Conservation (phyloP, 2,888 invertebrate species). For the Trachelus tabidus region DNA sequence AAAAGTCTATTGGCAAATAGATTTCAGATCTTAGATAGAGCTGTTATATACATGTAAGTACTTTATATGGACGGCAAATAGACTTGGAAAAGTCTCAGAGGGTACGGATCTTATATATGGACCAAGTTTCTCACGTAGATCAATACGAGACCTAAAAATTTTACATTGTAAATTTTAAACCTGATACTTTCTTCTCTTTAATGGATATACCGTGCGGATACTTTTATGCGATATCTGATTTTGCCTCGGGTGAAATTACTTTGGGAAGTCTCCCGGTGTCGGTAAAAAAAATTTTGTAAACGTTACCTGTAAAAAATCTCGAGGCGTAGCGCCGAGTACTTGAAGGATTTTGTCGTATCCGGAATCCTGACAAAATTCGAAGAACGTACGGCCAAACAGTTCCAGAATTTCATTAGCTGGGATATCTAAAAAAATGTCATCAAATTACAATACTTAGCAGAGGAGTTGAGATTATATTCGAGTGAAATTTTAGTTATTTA, state of each 20-base stretch:
- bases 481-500: not conserved
- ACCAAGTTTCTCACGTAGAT: not conserved
- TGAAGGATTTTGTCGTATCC: constrained; percentile 97
- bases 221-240: not conserved
- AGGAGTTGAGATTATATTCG: not conserved
- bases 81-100: not conserved
- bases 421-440: constrained; percentile 74
- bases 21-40: not conserved
- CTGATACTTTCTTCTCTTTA: not conserved
- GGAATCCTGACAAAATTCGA: constrained; percentile 95
- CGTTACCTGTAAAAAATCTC: constrained; percentile 91
- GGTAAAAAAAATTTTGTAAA: not conserved
- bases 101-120: not conserved
- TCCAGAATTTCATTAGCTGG: constrained; percentile 91
- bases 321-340: constrained; percentile 92
- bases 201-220: not conserved
- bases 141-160: not conserved
- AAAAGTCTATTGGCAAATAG: not conserved
- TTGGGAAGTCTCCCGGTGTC: not conserved
- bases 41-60: not conserved
- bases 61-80: no score
- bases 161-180: not conserved
- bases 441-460: not conserved
- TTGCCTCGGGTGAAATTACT: not conserved
- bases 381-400: constrained; percentile 93